These are phyloP conservation scores for Tenthredo mesomela DNA, from an alignment of 2,888 invertebrate genomes.

Conservation along the genomic window DNA sequence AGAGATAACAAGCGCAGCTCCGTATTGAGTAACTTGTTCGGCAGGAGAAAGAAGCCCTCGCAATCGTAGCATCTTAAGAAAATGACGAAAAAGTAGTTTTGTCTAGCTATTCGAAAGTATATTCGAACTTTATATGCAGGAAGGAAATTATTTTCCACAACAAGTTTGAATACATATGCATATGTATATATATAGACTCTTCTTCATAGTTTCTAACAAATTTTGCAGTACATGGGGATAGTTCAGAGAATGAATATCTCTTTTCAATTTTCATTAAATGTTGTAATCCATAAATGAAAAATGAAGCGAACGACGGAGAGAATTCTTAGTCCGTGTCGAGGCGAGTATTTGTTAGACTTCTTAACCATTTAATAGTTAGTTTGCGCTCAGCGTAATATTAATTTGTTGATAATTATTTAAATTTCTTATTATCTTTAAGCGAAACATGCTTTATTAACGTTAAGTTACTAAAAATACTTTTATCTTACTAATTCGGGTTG, in stretches of 20 bases:
- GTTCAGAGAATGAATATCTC: background rate
- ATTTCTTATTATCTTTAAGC: conserved; percentile 34
- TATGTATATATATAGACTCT: background rate
- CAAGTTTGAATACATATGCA: background rate
- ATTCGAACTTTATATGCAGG: background rate
- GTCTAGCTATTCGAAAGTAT: background rate
- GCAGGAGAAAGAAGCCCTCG: conserved; percentile 75
- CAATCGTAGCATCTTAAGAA: conserved; percentile 68
- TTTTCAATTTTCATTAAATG: background rate
- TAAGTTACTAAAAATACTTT: conserved; percentile 14
- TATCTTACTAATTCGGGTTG: conserved; percentile 12
- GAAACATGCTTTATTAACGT: conserved; percentile 38
- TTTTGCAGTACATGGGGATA: background rate
- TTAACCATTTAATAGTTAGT: background rate
- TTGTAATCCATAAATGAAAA: background rate
- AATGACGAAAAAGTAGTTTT: background rate
- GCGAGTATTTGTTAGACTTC: background rate
- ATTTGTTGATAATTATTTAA: conserved; percentile 50
- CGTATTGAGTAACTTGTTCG: conserved; percentile 74
- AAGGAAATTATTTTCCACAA: background rate
- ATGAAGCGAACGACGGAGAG: background rate
- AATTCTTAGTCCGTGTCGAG: too few species aligned
- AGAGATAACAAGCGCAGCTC: conserved; percentile 75
- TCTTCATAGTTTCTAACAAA: background rate
- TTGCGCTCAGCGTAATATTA: background rate